Base-by-base conservation (phyloP, 2,113 vertebrate species). In the Psephotus haematonotus region DNA sequence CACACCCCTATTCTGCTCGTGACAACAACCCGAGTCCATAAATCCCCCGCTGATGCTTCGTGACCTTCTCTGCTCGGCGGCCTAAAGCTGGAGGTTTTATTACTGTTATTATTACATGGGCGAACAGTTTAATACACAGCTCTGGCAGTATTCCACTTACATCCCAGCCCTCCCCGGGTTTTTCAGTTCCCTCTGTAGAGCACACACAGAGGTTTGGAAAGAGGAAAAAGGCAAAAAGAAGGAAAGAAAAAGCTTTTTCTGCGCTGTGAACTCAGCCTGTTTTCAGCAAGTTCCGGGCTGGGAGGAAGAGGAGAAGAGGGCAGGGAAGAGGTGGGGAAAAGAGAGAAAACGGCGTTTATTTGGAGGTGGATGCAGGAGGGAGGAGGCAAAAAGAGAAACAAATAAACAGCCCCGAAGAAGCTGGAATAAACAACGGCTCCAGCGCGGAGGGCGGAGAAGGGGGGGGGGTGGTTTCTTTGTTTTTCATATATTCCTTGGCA, bases 11-110 rank as follows among this genome's bases (percentile, higher is more conserved):
- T 95, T 77, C 97, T 57, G 92, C 97, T 97, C 82, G 95, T 98
- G 98, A 98, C 98, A 98, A 97, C 97, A 97, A 96, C 94, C 97
- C 97, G 97, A 97, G 97, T 88, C 90, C 98, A 98, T 98, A 98
- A 98, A 99, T 99, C 98, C 98, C 68, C 82, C 49, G 52, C 97
- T 88, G 91, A 97, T 97, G 97, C 97, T 97, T 97, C 97, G 94
- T 97, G 97, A 98, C 98, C 98, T 96, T 91, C 90, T 82, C 94
- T 70, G 95, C 94, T 90, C 91, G 94, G 92, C 92, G 97, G 96
- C 98, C 95, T 97, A 81, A 95, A 89, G 96, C 97, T 96, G 97
- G 50, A 57, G 92, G 78, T 92, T 96, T 70, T 93, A 89, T 78
- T 94, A 57, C 75, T 96, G 97, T 98, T 98, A 98, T 98, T 98